phyloP scores from a whole-genome alignment of 2,797 vertebrate genomes.

The Salmo trutta region DNA sequence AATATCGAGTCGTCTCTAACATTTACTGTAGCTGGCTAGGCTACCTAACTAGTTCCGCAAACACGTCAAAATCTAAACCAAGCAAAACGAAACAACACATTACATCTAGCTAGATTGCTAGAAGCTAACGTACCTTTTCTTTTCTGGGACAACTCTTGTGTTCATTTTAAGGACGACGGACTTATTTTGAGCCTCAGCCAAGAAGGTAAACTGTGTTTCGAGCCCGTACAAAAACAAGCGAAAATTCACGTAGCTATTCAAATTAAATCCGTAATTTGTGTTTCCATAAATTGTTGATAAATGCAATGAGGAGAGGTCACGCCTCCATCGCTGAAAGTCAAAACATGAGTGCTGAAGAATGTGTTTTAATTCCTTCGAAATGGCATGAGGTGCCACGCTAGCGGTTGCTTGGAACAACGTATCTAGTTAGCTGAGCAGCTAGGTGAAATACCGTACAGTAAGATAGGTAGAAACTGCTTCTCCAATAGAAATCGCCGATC shows the following conservation, averaged over 20 bases:
- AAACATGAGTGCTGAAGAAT: conserved; percentile 1
- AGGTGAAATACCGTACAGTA: no score
- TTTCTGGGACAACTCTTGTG: conserved; percentile 84
- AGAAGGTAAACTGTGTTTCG: conserved; percentile 43
- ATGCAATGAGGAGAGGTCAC: conserved; percentile 22
- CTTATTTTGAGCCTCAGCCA: conserved; percentile 26
- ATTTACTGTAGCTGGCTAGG: no score
- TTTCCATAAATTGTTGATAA: conserved; percentile 30
- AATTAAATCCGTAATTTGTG: conserved; percentile 22
- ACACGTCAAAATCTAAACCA: no score
- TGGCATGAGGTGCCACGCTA: conserved; percentile 65
- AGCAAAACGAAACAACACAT: not conserved
- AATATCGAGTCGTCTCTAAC: not conserved
- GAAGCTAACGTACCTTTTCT: conserved; percentile 83
- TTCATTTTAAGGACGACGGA: conserved; percentile 79
- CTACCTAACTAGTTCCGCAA: not conserved
- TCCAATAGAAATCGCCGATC: no score
- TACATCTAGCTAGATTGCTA: not conserved
- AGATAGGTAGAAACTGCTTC: no score
- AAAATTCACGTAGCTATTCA: conserved; percentile 30
- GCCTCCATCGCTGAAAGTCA: conserved; percentile 25
- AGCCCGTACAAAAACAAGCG: conserved; percentile 54
- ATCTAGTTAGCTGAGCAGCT: not conserved
- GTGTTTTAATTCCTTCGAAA: conserved; percentile 5
- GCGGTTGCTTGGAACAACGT: conserved; percentile 48